These are phyloP conservation scores for Craniophora ligustri DNA, from an alignment of 2,888 invertebrate species.

Conservation along the genomic window DNA sequence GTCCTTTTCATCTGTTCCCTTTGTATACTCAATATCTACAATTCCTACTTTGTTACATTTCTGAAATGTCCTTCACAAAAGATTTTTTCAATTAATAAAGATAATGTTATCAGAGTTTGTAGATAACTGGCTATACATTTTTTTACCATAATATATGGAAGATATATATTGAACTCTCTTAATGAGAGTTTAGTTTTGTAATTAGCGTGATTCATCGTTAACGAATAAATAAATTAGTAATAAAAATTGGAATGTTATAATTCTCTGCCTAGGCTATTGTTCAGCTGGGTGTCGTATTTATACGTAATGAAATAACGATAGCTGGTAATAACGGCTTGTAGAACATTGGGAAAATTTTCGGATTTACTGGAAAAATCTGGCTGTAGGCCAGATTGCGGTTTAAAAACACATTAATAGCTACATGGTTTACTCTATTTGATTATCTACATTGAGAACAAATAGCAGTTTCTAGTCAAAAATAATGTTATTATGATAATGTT, in stretches of 20 bases:
- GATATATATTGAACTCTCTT: constrained; percentile 12
- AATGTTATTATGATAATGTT: too few species aligned
- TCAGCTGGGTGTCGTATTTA: background rate
- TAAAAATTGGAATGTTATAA: background rate
- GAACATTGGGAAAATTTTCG: background rate
- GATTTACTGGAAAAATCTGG: constrained; percentile 7
- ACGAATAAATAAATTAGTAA: constrained; percentile 2
- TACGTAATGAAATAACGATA: constrained; percentile 5
- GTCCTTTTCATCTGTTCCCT: too few species aligned
- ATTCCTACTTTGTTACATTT: constrained; percentile 14
- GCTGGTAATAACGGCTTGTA: constrained; percentile 6
- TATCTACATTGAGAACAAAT: constrained; percentile 1
- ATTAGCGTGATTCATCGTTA: constrained; percentile 1
- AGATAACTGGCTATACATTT: too few species aligned
- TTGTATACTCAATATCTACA: constrained; percentile 31
- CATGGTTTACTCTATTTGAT: background rate
- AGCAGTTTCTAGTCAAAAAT: background rate
- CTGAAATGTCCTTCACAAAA: constrained; percentile 9
- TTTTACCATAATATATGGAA: constrained; percentile 9
- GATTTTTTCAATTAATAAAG: constrained; percentile 36
- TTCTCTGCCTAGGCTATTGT: constrained; percentile 1
- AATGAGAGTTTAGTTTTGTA: background rate
- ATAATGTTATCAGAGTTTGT: too few species aligned
- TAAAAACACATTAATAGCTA: constrained; percentile 10
- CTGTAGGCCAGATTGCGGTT: constrained; percentile 6